phyloP scores from a whole-genome alignment of 2,888 invertebrate species.

The Adineta ricciae region DNA sequence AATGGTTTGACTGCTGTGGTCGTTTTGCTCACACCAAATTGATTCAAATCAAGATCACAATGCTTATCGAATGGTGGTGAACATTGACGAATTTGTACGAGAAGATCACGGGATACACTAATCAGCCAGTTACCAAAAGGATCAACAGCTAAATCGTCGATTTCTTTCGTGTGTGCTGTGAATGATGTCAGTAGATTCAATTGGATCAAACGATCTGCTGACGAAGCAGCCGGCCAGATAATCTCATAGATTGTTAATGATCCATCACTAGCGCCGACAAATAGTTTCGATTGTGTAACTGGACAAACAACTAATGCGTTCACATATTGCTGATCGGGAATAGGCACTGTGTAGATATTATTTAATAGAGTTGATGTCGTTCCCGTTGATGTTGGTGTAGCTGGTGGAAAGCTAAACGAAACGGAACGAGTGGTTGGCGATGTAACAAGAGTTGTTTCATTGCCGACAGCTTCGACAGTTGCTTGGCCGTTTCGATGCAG shows the following conservation, averaged over 20 bases:
- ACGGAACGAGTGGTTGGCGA: neutral
- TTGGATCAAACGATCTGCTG: neutral
- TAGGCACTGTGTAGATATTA: neutral
- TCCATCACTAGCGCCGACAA: conserved; percentile 22
- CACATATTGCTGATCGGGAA: neutral
- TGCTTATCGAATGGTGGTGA: conserved; percentile 3
- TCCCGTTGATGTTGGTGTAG: neutral
- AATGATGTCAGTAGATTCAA: conserved; percentile 3
- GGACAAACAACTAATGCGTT: neutral
- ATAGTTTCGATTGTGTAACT: conserved; percentile 8
- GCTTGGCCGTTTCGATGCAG: neutral
- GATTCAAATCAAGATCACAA: neutral
- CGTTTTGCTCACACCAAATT: neutral
- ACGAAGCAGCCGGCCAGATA: neutral
- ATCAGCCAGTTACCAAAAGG: neutral
- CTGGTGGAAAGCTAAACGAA: neutral
- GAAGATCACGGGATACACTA: conserved; percentile 21
- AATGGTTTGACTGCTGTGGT: neutral
- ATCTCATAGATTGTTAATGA: conserved; percentile 6
- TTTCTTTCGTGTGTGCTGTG: neutral
- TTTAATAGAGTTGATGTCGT: neutral
- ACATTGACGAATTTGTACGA: neutral
- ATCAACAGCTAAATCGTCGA: conserved; percentile 16
- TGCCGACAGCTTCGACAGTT: neutral
- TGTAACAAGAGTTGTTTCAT: neutral